Evolutionary conservation across 2,888 invertebrate genomes (phyloP).

Genomic region (Sipha maydis): DNA sequence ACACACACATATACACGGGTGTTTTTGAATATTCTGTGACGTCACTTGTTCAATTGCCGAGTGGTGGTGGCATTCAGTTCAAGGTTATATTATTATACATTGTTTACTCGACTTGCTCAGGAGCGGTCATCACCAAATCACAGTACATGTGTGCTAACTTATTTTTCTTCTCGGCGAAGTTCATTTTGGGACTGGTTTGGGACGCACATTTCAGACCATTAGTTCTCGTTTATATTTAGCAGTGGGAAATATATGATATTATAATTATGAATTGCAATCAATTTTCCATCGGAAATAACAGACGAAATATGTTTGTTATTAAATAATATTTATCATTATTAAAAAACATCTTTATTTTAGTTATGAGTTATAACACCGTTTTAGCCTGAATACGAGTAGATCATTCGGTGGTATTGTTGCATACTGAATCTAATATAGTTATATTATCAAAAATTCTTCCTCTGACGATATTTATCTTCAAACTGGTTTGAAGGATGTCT

Average conservation of each 20-base stretch:
- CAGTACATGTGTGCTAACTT: neutral
- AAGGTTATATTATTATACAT: constrained; percentile 38
- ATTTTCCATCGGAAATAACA: neutral
- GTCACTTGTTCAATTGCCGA: constrained; percentile 48
- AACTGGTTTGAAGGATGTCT: constrained; percentile 39
- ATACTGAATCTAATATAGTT: neutral
- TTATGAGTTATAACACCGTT: neutral
- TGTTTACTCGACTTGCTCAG: neutral
- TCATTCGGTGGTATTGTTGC: neutral
- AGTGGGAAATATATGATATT: neutral
- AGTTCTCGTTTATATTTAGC: neutral
- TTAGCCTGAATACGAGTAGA: neutral
- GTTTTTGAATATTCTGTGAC: constrained; percentile 53
- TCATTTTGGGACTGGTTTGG: neutral
- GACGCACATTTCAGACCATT: neutral
- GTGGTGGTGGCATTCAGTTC: constrained; percentile 46
- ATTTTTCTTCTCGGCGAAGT: neutral
- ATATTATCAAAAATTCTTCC: constrained; percentile 20
- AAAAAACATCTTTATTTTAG: neutral
- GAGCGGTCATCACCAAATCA: constrained; percentile 26
- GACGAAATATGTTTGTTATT: neutral
- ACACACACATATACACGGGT: neutral
- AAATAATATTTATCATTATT: no score
- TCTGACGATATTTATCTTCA: constrained; percentile 21
- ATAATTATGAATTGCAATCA: neutral